Evolutionary conservation across 2,888 invertebrate species (phyloP).

Genomic region (Elmis aenea): DNA sequence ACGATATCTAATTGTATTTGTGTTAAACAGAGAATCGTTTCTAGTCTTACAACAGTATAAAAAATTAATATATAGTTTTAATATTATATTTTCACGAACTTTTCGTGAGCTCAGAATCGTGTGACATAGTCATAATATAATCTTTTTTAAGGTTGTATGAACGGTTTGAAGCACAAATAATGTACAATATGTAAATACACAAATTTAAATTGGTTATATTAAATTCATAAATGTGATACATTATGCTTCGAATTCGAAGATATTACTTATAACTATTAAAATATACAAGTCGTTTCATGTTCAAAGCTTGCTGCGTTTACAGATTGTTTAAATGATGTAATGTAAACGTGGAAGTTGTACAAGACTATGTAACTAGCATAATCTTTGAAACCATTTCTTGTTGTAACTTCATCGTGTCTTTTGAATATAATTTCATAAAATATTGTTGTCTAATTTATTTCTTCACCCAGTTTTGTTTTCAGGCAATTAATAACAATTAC

Average conservation of each 20-base stretch:
- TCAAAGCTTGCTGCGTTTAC: slow-evolving; percentile 11
- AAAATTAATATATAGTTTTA: too few species aligned
- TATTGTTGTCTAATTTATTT: slow-evolving; percentile 13
- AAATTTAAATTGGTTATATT: slow-evolving; percentile 34
- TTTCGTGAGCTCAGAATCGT: too few species aligned
- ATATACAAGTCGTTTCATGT: slow-evolving; percentile 16
- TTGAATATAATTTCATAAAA: slow-evolving; percentile 30
- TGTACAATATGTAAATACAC: slow-evolving; percentile 42
- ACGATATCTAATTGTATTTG: too few species aligned
- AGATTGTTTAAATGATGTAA: too few species aligned
- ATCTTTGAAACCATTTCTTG: slow-evolving; percentile 26
- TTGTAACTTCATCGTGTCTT: slow-evolving; percentile 32
- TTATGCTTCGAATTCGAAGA: slow-evolving; percentile 30
- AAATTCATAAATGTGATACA: slow-evolving; percentile 41
- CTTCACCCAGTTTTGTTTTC: too few species aligned
- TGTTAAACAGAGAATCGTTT: too few species aligned
- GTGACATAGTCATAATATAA: too few species aligned
- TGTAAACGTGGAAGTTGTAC: slow-evolving; percentile 8
- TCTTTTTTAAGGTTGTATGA: slow-evolving; percentile 15
- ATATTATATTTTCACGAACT: too few species aligned
- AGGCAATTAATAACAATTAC: too few species aligned
- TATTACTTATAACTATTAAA: slow-evolving; percentile 12
- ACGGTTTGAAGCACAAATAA: slow-evolving; percentile 20
- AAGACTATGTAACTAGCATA: slow-evolving; percentile 16
- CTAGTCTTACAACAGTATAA: too few species aligned